Percentiles rank a stretch among this genome's conserved stretches.
Conservation (phyloP, 2,888 invertebrate species). For the Dugesia japonica region DNA sequence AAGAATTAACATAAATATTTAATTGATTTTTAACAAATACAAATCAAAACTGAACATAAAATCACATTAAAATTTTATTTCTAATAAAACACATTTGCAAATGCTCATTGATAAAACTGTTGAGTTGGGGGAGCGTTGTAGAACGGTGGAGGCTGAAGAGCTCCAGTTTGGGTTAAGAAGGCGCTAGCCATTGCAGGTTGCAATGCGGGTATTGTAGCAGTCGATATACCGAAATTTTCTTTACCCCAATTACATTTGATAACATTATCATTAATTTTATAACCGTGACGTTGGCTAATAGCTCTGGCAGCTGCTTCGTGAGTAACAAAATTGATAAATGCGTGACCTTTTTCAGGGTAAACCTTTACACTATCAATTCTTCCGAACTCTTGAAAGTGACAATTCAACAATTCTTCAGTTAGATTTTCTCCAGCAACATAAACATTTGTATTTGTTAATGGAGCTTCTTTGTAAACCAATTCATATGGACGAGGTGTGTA, state of each 20-base stretch:
- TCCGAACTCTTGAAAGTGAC: slow-evolving; percentile 34
- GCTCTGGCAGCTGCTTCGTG: slow-evolving; percentile 34
- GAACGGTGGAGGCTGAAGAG: too few relatives aligned
- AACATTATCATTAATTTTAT: slow-evolving; percentile 32
- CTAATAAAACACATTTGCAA: too few relatives aligned
- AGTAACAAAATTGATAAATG: slow-evolving; percentile 35
- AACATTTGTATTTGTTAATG: slow-evolving; percentile 34
- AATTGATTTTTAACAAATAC: too few relatives aligned
- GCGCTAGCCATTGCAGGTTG: not conserved
- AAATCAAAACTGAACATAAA: too few relatives aligned
- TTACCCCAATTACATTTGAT: slow-evolving; percentile 35
- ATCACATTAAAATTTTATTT: too few relatives aligned
- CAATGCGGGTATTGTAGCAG: not conserved
- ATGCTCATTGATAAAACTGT: too few relatives aligned
- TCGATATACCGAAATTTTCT: slow-evolving; percentile 25
- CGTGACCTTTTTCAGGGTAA: slow-evolving; percentile 35
- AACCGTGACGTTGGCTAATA: slow-evolving; percentile 30
- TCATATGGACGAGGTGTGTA: slow-evolving; percentile 31
- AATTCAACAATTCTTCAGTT: slow-evolving; percentile 34
- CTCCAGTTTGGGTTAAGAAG: too few relatives aligned
- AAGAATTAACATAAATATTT: too few relatives aligned
- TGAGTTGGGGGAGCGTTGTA: too few relatives aligned
- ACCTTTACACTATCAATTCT: slow-evolving; percentile 27
- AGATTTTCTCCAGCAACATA: slow-evolving; percentile 35
- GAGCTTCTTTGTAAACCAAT: slow-evolving; percentile 31